Evolutionary conservation across 2,113 vertebrate genomes (phyloP).

Genomic region (Australoheros scitulus): DNA sequence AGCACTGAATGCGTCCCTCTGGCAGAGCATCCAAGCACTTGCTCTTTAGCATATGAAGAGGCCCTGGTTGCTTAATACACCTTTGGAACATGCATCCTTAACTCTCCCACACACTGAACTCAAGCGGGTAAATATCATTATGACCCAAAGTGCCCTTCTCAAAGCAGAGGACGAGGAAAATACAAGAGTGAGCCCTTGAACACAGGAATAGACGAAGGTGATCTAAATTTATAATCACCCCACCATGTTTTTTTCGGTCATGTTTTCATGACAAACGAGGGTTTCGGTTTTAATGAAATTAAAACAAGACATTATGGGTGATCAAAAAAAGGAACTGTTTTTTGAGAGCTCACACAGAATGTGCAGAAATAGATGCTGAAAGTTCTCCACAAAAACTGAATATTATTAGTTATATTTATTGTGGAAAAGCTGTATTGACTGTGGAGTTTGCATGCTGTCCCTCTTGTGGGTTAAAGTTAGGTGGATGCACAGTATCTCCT

Average conservation of each 20-base stretch:
- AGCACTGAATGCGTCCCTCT: slow-evolving; percentile 4
- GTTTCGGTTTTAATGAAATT: slow-evolving; percentile 6
- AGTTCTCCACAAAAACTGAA: not conserved
- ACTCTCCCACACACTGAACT: slow-evolving; percentile 34
- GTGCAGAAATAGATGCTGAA: not conserved
- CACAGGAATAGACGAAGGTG: slow-evolving; percentile 7
- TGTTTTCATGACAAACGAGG: not conserved
- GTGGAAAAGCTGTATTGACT: not conserved
- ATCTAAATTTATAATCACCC: slow-evolving; percentile 23
- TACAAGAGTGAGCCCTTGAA: not conserved
- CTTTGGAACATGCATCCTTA: not conserved
- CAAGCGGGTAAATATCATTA: slow-evolving; percentile 31
- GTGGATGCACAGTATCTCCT: not conserved
- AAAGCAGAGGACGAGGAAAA: not conserved
- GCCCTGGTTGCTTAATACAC: slow-evolving; percentile 14
- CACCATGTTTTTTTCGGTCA: not conserved
- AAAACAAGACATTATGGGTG: not conserved
- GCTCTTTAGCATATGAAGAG: slow-evolving; percentile 58
- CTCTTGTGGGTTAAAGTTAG: not conserved
- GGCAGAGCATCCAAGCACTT: not conserved
- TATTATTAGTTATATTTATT: not conserved
- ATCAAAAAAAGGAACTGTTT: not conserved
- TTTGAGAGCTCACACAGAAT: not conserved
- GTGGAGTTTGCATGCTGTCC: not conserved
- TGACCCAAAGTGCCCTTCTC: slow-evolving; percentile 24